Base-by-base conservation (phyloP, 1,140 invertebrate genomes). In the Cydia amplana region DNA sequence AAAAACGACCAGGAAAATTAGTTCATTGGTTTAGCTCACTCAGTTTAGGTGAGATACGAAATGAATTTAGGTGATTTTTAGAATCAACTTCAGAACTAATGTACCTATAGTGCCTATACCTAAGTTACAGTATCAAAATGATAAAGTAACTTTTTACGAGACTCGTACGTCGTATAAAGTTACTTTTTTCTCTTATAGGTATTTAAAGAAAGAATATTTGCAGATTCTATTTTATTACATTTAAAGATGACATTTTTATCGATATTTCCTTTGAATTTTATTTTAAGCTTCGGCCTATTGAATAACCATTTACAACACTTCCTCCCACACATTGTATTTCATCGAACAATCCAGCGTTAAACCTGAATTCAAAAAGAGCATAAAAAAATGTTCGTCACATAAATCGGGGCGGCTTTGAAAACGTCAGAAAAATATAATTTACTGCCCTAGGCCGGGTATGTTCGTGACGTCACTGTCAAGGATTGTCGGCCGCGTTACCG, bases 371-470 rank as follows among this genome's bases (percentile, higher is more conserved):
- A 46, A 46, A 46, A 46, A 18, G 20, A 4, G 2, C 20, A 65
- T 16, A 65, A 65, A 36, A 36, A 65, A 28, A 65, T 16, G 14
- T 32, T 32, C 28, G 64, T 65, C 64, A 65, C 64, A 65, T 65
- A 65, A 65, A 65, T 65, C 64, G 64, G 9, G 25, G 28, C 64
- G 18, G 64, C 64, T 65, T 65, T 65, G 25, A 36, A 36, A 36
- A 65, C 64, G 64, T 65, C 64, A 65, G 25, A 65, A 65, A 60
- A 65, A 32, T 36, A 4, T 65, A 32, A 65, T 65, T 65, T 65
- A 60, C 55, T 5, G 20, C 55, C 9, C 18, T n/a, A 65, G 64
- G 64, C 60, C 60, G 23, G 49, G 28, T n/a, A 28, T 65, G 64
- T 65, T 14, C 2, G 64, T 32, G 64, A 65, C 64, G 28, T 28